Evolutionary conservation across 2,888 invertebrate species (phyloP), one percentile per base, ranked within the genome.

Genomic region (Caenorhabditis angaria): DNA sequence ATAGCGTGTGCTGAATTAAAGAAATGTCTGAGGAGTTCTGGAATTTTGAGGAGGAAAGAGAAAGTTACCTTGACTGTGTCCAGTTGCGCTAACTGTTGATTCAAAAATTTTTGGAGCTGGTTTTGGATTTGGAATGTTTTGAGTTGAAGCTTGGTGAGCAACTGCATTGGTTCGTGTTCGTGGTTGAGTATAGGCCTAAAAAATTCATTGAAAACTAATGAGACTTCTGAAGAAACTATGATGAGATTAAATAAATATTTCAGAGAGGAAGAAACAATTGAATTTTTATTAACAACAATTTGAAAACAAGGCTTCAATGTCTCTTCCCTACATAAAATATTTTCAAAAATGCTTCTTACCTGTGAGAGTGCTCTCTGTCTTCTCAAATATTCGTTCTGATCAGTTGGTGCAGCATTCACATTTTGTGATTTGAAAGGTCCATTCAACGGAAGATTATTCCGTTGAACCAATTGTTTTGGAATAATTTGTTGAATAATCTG

Each of bases 401-500:
- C 64, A 14, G 57, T 51, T 2, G 29, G 2, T 18, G 20, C 61
- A 0, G 12, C 24, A 4, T 27, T 53, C 12, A 27, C 35, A 32
- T 6, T 41, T 14, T 56, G 56, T 2, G 66, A 60, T 27, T 59
- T 58, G 64, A 71, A 71, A 20, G 71, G 71, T 12, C 71, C 71
- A 55, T 53, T 61, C 14, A 71, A 18, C 22, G 71, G 71, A 2
- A 71, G 28, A n/a, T 29, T 66, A 4, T 63, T 64, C 27, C n/a
- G 58, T 1, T 63, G 59, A 1, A 66, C 67, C 12, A 72, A 61
- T 50, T 47, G 22, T 27, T 62, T 59, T n/a, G 66, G 73, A 57
- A 69, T 69, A 2, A 65, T 61, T 32, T 73, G 73, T 28, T 69
- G 73, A 47, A 67, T 54, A 50, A 69, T 41, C 50, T 65, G 65